Conservation (phyloP, 2,888 invertebrate species). For the Chironomus riparius region DNA sequence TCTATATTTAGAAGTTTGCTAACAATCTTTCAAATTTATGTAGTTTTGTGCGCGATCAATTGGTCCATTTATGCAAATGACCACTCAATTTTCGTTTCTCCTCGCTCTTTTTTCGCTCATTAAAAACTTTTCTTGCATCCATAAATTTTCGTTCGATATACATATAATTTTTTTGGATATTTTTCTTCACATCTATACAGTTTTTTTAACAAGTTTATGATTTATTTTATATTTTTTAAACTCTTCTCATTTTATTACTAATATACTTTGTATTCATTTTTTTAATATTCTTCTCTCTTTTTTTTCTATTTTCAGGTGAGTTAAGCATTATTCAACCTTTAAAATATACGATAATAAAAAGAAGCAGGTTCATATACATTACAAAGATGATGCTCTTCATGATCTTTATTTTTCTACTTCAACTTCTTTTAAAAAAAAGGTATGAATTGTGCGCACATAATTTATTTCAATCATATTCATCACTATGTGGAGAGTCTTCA, state of each 20-base stretch:
- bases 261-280: neutral
- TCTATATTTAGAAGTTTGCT: too few species aligned
- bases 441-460: constrained; percentile 5
- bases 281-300: neutral
- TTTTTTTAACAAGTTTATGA: constrained; percentile 3
- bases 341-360: neutral
- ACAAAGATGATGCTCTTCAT: neutral
- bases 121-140: neutral
- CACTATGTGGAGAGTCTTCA: neutral
- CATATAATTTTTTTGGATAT: neutral
- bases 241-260: neutral
- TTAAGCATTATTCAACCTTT: neutral
- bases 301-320: constrained; percentile 10
- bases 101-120: neutral
- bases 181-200: neutral
- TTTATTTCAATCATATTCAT: constrained; percentile 20
- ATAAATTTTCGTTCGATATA: neutral
- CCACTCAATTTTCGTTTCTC: neutral
- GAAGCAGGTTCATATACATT: neutral
- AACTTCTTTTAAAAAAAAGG: neutral
- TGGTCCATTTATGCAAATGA: constrained; percentile 10
- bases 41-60: neutral
- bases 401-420: neutral
- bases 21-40: too few species aligned
- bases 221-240: neutral